Percentiles rank a stretch among this genome's conserved stretches.
These are phyloP conservation scores for zebrafish (Danio rerio) DNA, from an alignment of 2,113 vertebrate genomes.

Conservation along the genomic window DNA sequence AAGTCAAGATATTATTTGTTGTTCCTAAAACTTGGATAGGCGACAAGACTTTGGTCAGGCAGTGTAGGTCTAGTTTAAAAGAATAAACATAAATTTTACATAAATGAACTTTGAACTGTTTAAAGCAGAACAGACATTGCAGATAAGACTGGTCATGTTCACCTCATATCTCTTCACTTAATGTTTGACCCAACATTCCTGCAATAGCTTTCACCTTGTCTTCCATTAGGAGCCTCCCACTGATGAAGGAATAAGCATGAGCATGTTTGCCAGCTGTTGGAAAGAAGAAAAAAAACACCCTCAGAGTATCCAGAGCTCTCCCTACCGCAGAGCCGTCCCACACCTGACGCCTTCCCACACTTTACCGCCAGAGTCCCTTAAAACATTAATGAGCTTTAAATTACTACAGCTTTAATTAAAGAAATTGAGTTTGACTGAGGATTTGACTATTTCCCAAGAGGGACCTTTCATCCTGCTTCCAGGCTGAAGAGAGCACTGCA, in stretches of 20 bases:
- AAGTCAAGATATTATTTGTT: too few species aligned
- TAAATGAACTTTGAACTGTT: not conserved
- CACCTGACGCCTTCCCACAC: conserved; percentile 49
- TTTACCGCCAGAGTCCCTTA: conserved; percentile 57
- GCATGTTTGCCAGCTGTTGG: conserved; percentile 47
- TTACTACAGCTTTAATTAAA: conserved; percentile 62
- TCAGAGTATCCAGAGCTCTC: conserved; percentile 24
- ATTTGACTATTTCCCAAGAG: conserved; percentile 6
- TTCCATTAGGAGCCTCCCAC: not conserved
- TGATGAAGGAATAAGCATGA: conserved; percentile 33
- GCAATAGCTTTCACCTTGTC: conserved; percentile 16
- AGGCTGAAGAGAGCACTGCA: not conserved
- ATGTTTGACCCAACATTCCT: not conserved
- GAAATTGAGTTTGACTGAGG: conserved; percentile 48
- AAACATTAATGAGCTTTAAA: conserved; percentile 70
- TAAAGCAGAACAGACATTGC: not conserved
- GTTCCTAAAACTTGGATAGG: too few species aligned
- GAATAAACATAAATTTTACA: not conserved
- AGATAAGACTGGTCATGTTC: not conserved
- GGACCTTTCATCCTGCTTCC: conserved; percentile 8
- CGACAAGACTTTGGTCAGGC: too few species aligned
- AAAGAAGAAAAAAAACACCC: conserved; percentile 39
- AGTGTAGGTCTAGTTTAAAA: not conserved
- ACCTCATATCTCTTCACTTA: not conserved
- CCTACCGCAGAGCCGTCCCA: conserved; percentile 52